Evolutionary conservation across 1,140 invertebrate genomes (phyloP).

Genomic region (Vollenhovia emeryi): DNA sequence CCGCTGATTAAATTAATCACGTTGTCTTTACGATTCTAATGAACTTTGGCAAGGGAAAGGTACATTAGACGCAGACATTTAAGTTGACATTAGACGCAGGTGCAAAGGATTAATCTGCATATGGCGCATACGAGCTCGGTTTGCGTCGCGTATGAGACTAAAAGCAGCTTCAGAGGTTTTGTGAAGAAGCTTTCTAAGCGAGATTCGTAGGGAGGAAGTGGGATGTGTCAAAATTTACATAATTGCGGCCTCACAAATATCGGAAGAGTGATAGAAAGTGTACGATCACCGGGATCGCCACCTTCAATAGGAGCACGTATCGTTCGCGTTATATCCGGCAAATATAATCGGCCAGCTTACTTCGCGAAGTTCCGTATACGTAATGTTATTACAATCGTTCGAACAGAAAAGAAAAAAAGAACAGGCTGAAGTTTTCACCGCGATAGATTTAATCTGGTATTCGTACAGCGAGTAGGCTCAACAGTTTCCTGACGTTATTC

Average conservation of each 20-base stretch:
- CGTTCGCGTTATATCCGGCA: slow-evolving; percentile 53
- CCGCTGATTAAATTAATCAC: slow-evolving; percentile 36
- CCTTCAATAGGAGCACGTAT: slow-evolving; percentile 49
- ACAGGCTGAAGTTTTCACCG: slow-evolving; percentile 41
- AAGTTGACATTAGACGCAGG: slow-evolving; percentile 40
- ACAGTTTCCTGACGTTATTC: slow-evolving; percentile 54
- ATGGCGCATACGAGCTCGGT: neutral
- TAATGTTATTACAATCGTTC: slow-evolving; percentile 45
- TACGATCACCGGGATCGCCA: slow-evolving; percentile 8
- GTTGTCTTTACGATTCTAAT: neutral
- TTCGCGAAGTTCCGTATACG: slow-evolving; percentile 66
- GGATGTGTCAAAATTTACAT: slow-evolving; percentile 51
- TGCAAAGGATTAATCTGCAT: slow-evolving; percentile 31
- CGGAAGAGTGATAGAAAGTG: slow-evolving; percentile 61
- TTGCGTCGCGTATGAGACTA: neutral
- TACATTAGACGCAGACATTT: slow-evolving; percentile 36
- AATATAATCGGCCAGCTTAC: slow-evolving; percentile 47
- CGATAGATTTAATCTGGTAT: slow-evolving; percentile 30
- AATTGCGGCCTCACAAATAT: slow-evolving; percentile 41
- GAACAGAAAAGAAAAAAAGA: slow-evolving; percentile 19
- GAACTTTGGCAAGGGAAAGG: slow-evolving; percentile 3
- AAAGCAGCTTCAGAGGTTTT: slow-evolving; percentile 6
- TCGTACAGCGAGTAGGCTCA: slow-evolving; percentile 4
- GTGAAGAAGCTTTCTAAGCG: neutral
- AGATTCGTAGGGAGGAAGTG: slow-evolving; percentile 21